phyloP scores from a whole-genome alignment of 1,140 invertebrate genomes.

The Probaryconus sp. region DNA sequence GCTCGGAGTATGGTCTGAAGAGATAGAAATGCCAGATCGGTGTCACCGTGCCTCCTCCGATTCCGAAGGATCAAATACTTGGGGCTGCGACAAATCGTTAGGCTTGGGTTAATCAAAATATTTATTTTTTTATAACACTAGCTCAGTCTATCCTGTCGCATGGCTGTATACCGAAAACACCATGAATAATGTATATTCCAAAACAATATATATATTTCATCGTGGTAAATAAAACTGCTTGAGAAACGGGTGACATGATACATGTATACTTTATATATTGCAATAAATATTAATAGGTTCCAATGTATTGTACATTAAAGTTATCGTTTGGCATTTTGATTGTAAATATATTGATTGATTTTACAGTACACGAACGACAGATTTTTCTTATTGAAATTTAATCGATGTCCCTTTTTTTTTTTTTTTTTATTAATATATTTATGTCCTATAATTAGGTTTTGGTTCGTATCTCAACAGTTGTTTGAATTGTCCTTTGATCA shows the following conservation, averaged over 20 bases:
- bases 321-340: constrained; percentile 50
- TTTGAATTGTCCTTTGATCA: constrained; percentile 84
- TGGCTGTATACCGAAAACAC: constrained; percentile 35
- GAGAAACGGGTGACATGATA: constrained; percentile 57
- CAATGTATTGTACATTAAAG: constrained; percentile 39
- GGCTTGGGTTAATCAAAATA: constrained; percentile 46
- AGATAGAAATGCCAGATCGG: constrained; percentile 32
- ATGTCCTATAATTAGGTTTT: constrained; percentile 64
- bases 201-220: constrained; percentile 46
- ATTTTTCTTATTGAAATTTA: too few relatives aligned
- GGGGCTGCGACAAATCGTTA: constrained; percentile 37
- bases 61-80: constrained; percentile 11
- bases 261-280: constrained; percentile 60
- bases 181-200: constrained; percentile 33
- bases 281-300: constrained; percentile 58
- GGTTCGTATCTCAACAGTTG: constrained; percentile 80
- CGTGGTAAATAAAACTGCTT: constrained; percentile 54
- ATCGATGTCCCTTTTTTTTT: too few relatives aligned
- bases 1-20: constrained; percentile 72
- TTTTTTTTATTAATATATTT: too few relatives aligned
- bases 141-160: constrained; percentile 41
- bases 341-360: constrained; percentile 57
- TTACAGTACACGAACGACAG: too few relatives aligned
- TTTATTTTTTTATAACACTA: constrained; percentile 60
- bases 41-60: constrained; percentile 44